Base-by-base conservation (phyloP, 2,888 invertebrate genomes). In the Venustoraphidia nigricollis region DNA sequence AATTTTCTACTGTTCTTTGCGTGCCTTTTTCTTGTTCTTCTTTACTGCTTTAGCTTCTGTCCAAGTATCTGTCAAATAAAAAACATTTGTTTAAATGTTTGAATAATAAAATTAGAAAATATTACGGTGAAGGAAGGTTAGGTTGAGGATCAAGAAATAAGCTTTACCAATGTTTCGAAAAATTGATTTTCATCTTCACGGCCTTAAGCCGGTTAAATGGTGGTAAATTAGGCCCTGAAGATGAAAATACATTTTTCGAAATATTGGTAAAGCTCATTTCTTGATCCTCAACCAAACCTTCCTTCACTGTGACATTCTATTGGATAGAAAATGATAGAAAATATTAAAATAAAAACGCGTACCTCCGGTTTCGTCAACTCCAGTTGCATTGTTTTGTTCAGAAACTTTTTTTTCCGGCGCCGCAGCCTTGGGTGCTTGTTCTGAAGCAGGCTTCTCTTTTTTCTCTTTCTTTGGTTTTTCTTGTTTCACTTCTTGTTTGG, bases 21-120 rank as follows among this genome's bases (percentile, higher is more conserved):
- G 79, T 51, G 75, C 77, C 70, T 83, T 83, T 72, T 83, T 84
- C 75, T 83, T 84, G 66, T 76, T 75, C 60, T 84, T 84, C 66
- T 82, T 83, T 48, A 75, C 70, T 50, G 73, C 72, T 63, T 83
- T 84, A 13, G 83, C 76, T 60, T 86, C 85, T 56, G 80, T 79
- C 84, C 84, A 85, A 35, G 76, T 70, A 66, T 84, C 84, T 83
- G 66, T 5, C 64, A 64, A 47, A 53, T 53, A 9, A 9, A 14
- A 42, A 55, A 54, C 14, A 39, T 39, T 39, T 39, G 10, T 8
- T 39, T 2, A 39, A 39, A 8, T n/a, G n/a, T 39, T 1, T 39
- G 39, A 10, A 10, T 39, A 13, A 39, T 39, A 9, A 14, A 39
- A 39, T 11, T 9, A 9, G 2, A n/a, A n/a, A n/a, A n/a, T n/a